Percentiles rank a stretch among this genome's conserved stretches.
Conservation (phyloP, 2,797 vertebrate genomes). For the Eutrigla gurnardus region DNA sequence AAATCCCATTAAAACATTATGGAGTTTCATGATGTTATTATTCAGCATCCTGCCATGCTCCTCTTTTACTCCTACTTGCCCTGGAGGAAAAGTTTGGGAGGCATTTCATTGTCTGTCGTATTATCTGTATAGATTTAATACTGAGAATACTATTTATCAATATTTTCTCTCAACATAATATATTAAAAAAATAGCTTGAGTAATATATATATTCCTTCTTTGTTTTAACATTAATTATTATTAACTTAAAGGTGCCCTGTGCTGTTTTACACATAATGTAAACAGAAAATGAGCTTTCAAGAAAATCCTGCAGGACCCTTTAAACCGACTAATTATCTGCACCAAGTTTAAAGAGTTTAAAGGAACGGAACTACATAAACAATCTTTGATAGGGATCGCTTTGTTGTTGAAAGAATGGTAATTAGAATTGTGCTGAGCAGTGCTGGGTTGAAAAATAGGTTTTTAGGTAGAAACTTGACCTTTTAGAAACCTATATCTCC, state of each 20-base stretch:
- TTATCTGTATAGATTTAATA: slow-evolving; percentile 17
- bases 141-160: slow-evolving; percentile 22
- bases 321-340: background rate
- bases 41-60: slow-evolving; percentile 21
- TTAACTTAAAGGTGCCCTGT: background rate
- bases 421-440: too few relatives aligned
- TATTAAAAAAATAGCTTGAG: background rate
- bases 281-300: background rate
- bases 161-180: background rate
- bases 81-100: slow-evolving; percentile 37
- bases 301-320: background rate
- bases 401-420: too few relatives aligned
- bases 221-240: background rate
- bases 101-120: slow-evolving; percentile 16
- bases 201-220: background rate
- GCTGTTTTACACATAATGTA: background rate
- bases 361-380: too few relatives aligned
- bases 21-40: slow-evolving; percentile 34
- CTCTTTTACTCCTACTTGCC: slow-evolving; percentile 5
- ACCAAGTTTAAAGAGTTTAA: too few relatives aligned
- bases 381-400: too few relatives aligned
- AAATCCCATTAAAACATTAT: slow-evolving; percentile 49
- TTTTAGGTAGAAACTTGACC: too few relatives aligned
- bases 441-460: too few relatives aligned
- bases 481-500: too few relatives aligned